These are phyloP conservation scores for Vipera latastei DNA, from an alignment of 2,797 vertebrate genomes.

Conservation along the genomic window DNA sequence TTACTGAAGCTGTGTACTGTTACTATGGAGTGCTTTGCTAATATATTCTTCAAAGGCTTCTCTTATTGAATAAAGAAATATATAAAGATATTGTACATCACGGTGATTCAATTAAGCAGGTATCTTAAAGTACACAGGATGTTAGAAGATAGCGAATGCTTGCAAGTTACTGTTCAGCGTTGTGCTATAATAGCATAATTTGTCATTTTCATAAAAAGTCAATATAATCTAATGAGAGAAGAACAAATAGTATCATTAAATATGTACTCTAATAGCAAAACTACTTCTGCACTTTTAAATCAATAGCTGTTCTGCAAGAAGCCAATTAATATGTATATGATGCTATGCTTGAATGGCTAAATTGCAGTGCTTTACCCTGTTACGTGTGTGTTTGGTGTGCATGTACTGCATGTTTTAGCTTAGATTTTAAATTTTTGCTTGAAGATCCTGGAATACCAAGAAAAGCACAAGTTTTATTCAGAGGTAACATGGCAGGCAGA, in stretches of 20 bases:
- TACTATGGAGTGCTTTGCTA: conserved; percentile 27
- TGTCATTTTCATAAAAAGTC: conserved; percentile 37
- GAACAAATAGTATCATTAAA: conserved; percentile 29
- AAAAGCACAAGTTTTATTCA: neutral
- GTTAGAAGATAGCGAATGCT: conserved; percentile 31
- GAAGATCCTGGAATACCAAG: neutral
- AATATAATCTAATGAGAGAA: conserved; percentile 33
- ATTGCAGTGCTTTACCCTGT: neutral
- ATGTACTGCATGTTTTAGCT: neutral
- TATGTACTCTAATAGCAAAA: conserved; percentile 25
- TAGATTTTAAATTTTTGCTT: neutral
- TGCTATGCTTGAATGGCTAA: conserved; percentile 13
- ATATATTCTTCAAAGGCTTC: neutral
- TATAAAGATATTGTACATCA: conserved; percentile 29
- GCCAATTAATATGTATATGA: conserved; percentile 17
- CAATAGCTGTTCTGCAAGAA: neutral
- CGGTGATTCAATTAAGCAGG: conserved; percentile 23
- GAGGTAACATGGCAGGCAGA: neutral
- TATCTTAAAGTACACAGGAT: conserved; percentile 34
- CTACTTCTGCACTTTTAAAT: conserved; percentile 29
- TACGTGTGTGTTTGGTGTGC: neutral
- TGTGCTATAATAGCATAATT: conserved; percentile 26
- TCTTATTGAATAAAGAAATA: conserved; percentile 37
- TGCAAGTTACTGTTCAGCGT: conserved; percentile 18
- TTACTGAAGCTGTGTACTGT: conserved; percentile 15